Base-by-base conservation (phyloP, 2,797 vertebrate genomes). In the Ptychadena robeensis region DNA sequence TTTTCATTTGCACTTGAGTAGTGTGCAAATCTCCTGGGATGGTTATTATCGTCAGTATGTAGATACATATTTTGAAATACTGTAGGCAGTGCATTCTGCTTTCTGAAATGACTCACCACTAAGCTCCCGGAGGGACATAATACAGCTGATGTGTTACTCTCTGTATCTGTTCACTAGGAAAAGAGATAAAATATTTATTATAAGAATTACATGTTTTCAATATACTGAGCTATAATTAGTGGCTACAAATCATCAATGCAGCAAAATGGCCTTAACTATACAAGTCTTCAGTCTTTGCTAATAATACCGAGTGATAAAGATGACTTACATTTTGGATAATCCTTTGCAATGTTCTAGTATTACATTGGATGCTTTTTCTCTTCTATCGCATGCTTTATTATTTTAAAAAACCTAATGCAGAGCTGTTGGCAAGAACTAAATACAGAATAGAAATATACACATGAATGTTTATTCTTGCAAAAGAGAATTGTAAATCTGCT, bases 191-290 rank as follows among this genome's bases (percentile, higher is more conserved):
- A 61, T 37, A 74, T 61, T 35, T 74, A 63, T 61, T 61, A 37
- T 11, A 63, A 61, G 31, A 74, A 61, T 73, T 61, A 74, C 57
- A 35, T 27, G 22, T 57, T 73, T 73, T 73, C 44, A 57, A 57
- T 57, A 74, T 61, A 37, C 32, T 37, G 10, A 74, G 11, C 11
- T 61, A 4, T 61, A 61, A 74, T 74, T 57, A 61, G 57, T 74
- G n/a, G 53, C 2, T 10, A 61, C 44, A 73, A 73, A 35, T 32
- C n/a, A 9, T 12, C 25, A 25, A 27, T 61, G 59, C 31, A 61
- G 11, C n/a, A 15, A 32, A 61, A 15, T 74, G 44, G 22, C 44
- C 18, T 15, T 22, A 53, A 53, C 44, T 53, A 53, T 48, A 22
- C 44, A 22, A 53, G 44, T 53, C 15, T 53, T 53, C 44, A 53